A percentile compares a stretch with the other conserved stretches of the same genome.
phyloP scores from a whole-genome alignment of 2,797 vertebrate genomes.

The Molossus alvarezi region DNA sequence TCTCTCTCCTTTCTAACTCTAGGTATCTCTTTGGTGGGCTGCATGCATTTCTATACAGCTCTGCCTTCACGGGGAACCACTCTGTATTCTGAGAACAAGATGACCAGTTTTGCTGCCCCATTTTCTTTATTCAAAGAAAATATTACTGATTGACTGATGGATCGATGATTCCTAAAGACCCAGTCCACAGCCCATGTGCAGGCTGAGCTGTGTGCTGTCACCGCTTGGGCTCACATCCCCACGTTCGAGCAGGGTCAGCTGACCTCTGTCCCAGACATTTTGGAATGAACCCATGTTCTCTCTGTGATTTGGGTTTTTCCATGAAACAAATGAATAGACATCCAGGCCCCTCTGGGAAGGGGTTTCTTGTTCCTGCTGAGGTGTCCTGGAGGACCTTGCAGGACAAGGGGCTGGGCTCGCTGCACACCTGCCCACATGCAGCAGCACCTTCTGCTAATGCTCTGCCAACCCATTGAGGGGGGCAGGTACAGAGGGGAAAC shows the following conservation, averaged over 20 bases:
- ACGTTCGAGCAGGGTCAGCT: not conserved
- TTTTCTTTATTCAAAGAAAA: not conserved
- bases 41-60: not conserved
- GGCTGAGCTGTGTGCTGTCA: not conserved
- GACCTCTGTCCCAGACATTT: not conserved
- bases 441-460: not conserved
- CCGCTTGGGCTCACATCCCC: fast-evolving
- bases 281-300: not conserved
- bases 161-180: fast-evolving
- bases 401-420: not conserved
- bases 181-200: not conserved
- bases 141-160: fast-evolving
- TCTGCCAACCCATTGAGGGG: fast-evolving
- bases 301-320: not conserved
- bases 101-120: fast-evolving
- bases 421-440: fast-evolving
- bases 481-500: not conserved
- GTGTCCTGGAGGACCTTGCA: not conserved
- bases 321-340: not conserved
- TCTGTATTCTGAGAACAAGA: not conserved
- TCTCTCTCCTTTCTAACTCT: not conserved
- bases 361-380: fast-evolving
- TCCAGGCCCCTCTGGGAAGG: not conserved
- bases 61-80: not conserved
- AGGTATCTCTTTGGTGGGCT: not conserved